Conservation (phyloP, 2,888 invertebrate genomes). For the Hyalella azteca region DNA sequence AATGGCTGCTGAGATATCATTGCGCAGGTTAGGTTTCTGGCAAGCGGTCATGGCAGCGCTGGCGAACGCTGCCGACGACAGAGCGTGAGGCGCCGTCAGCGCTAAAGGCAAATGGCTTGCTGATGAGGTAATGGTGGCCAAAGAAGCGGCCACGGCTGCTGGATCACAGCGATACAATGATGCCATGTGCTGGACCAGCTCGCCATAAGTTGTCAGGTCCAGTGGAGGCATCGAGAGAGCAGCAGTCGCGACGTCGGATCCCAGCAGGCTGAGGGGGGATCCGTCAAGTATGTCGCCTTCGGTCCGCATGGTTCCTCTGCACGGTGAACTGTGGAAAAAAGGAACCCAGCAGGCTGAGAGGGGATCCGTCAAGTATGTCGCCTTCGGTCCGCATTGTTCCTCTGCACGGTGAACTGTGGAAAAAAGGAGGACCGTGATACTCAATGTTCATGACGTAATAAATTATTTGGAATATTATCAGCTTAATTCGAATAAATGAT, state of each 20-base stretch:
- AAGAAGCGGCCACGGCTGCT: constrained; percentile 52
- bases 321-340: background rate
- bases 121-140: constrained; percentile 50
- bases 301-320: constrained; percentile 44
- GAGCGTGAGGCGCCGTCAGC: constrained; percentile 50
- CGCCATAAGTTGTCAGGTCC: constrained; percentile 53
- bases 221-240: constrained; percentile 40
- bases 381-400: constrained; percentile 47
- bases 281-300: constrained; percentile 44
- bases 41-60: background rate
- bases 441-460: too few relatives aligned
- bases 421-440: too few relatives aligned
- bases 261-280: constrained; percentile 44
- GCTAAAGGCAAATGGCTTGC: constrained; percentile 53
- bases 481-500: too few relatives aligned
- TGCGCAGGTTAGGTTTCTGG: background rate
- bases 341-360: constrained; percentile 2
- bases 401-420: background rate
- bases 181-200: constrained; percentile 54
- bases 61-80: constrained; percentile 3
- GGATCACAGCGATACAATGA: constrained; percentile 55
- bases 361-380: constrained; percentile 43
- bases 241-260: constrained; percentile 39
- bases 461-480: too few relatives aligned
- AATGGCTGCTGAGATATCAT: background rate